Conservation (phyloP, 2,888 invertebrate genomes). For the Abrostola triplasia region DNA sequence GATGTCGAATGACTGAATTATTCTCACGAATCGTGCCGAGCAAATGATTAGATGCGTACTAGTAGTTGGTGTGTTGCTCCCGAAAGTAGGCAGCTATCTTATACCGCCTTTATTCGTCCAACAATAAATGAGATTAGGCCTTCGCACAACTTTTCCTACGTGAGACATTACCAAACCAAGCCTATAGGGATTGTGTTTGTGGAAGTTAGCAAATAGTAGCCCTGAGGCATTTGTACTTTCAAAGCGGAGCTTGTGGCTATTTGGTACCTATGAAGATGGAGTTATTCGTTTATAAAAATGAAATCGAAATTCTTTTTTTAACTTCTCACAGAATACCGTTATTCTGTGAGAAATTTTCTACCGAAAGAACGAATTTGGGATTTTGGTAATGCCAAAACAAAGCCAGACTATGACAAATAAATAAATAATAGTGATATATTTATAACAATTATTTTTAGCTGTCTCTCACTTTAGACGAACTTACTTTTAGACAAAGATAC, state of each 20-base stretch:
- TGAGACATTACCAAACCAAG: constrained; percentile 40
- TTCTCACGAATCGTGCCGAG: constrained; percentile 52
- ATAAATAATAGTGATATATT: no score
- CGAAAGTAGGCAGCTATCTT: constrained; percentile 41
- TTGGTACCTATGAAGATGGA: neutral
- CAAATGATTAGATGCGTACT: constrained; percentile 65
- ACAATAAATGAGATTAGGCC: constrained; percentile 47
- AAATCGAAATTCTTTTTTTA: no score
- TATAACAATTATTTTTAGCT: no score
- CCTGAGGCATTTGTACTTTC: neutral
- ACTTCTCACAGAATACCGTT: no score
- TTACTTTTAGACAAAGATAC: neutral
- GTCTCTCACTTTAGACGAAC: no score
- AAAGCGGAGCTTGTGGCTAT: neutral
- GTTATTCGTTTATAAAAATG: neutral
- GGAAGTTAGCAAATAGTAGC: constrained; percentile 6
- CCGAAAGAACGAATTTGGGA: no score
- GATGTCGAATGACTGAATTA: constrained; percentile 60
- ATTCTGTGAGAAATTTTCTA: no score
- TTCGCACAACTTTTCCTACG: constrained; percentile 35
- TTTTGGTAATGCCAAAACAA: no score
- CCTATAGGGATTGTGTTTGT: constrained; percentile 13
- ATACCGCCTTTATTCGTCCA: constrained; percentile 25
- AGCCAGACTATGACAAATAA: no score
- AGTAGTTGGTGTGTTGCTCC: constrained; percentile 48